Conservation (phyloP, 2,888 invertebrate species). For the Liopterus haemorrhoidalis region DNA sequence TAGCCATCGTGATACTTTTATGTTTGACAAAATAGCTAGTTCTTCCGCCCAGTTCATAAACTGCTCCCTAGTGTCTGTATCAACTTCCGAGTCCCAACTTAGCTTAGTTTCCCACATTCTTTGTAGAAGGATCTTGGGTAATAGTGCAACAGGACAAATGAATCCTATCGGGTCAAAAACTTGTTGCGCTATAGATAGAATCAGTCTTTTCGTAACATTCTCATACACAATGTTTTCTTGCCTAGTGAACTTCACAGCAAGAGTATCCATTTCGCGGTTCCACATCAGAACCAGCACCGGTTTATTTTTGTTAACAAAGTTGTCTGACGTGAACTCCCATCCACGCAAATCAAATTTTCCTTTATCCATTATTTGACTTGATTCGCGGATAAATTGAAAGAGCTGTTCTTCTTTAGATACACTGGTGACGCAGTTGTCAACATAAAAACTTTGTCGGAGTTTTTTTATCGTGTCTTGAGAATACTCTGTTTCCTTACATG, state of each 20-base stretch:
- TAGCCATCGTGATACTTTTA: conserved; percentile 4
- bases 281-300: conserved; percentile 1
- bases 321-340: conserved; percentile 10
- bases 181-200: conserved; percentile 23
- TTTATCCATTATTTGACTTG: not conserved
- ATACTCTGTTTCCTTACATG: not conserved
- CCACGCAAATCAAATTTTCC: not conserved
- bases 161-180: conserved; percentile 32
- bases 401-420: not conserved
- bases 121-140: conserved; percentile 32
- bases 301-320: conserved; percentile 1
- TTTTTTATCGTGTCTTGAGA: conserved; percentile 9
- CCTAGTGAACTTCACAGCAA: conserved; percentile 4
- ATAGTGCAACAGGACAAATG: conserved; percentile 24
- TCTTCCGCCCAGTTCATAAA: conserved; percentile 22
- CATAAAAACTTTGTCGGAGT: conserved; percentile 25
- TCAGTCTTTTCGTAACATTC: not conserved
- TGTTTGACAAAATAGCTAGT: not conserved
- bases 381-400: not conserved
- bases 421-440: conserved; percentile 27
- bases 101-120: conserved; percentile 20
- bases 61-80: conserved; percentile 24
- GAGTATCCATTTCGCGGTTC: not conserved
- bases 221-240: not conserved
- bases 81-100: conserved; percentile 15